Evolutionary conservation across 1,140 invertebrate species (phyloP), one percentile per base, ranked within the genome.

Genomic region (Ips nitidus): DNA sequence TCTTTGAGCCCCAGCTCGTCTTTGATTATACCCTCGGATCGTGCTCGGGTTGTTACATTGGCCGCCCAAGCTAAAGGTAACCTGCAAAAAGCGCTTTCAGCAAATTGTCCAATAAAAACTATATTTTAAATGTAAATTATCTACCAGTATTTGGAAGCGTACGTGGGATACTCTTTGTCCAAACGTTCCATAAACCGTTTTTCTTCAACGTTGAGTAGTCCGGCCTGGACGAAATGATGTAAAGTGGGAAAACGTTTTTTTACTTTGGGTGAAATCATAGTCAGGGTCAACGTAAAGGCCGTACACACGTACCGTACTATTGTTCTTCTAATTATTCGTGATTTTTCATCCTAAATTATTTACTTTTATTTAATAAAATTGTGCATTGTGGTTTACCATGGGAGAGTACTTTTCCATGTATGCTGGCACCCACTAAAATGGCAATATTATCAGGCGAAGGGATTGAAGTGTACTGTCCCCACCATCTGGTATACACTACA

Each of bases 401-500:
- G 22, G 22, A 22, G 4, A 4, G 2, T 75, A 81, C 81, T 64
- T 81, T 76, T 5, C 84, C 83, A 61, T 82, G 79, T n/a, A 86
- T 76, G 67, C 79, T 83, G 4, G 83, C 81, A 55, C 80, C 81
- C 58, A 84, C 75, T 66, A 81, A 76, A 37, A 83, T 75, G 39
- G 82, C 81, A 42, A 79, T 60, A 71, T 76, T 75, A 61, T 79
- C 69, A 79, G 80, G 77, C 83, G 83, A 78, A 86, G 92, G 80
- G 90, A 91, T 71, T 80, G 86, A 79, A 72, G 86, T 87, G 75
- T 94, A 97, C 79, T 97, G 94, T 80, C 86, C 89, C 94, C 94
- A 97, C 94, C 94, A 98, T 77, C 95, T 86, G 4, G 88, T 90
- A 83, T 97, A 94, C 22, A 98, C 94, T 58, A 97, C 89, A 8